Evolutionary conservation across 2,797 vertebrate genomes (phyloP), one percentile per base, ranked within the genome.

Genomic region (Dicrostonyx torquatus): DNA sequence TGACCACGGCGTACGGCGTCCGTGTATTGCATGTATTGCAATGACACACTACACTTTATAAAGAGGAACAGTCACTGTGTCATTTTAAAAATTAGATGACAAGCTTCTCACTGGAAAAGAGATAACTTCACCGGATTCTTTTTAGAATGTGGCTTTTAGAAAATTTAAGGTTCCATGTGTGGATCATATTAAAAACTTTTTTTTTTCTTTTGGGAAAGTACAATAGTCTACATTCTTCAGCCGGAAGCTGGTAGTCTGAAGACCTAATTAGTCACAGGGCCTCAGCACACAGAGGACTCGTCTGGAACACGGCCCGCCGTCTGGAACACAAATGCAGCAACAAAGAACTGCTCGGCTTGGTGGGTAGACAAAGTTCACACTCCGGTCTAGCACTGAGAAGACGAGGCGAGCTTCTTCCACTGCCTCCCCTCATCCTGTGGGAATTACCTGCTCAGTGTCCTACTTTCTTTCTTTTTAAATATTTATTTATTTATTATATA

Each of bases 131-230:
- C 4, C 4, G 55, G 20, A n/a, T 90, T 83, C 75, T 94, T 92
- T 84, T 24, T 18, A 86, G 92, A 90, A 79, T 55, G 17, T 64
- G 64, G 26, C 75, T 88, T 94, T 73, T 80, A 70, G 70, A 87
- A 92, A 55, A 80, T n/a, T 34, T 89, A 50, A 77, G 75, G 58
- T 84, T 58, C 55, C 79, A 62, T 45, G 34, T 8, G 37, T 93
- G 55, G 29, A n/a, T 62, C 72, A 43, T 45, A 60, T 73, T 87
- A 87, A 73, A 86, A 82, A 15, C 53, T 12, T 55, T 22, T 13
- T 48, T 53, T 75, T 40, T 85, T 86, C 66, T 37, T 70, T n/a
- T 66, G 64, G 75, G 60, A 26, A 34, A 85, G 34, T 9, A 34
- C 22, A 60, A 58, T 5, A 17, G 2, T 83, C 77, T 88, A 76